Evolutionary conservation across 2,113 vertebrate species (phyloP).

Genomic region (Centrocercus urophasianus): DNA sequence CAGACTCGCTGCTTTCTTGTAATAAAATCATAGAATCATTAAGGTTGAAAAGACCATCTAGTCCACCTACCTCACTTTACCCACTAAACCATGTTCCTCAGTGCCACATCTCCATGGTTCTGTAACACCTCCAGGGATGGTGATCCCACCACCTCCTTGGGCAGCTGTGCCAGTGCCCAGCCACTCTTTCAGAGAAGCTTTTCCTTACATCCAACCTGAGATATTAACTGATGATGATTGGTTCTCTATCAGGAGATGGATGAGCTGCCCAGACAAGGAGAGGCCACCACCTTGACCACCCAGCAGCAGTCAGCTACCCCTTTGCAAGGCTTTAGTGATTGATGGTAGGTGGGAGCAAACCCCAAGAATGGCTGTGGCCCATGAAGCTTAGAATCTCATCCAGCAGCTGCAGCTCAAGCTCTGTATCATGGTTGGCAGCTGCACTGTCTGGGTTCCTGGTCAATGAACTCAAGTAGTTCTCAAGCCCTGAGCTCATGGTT

Average conservation of each 20-base stretch:
- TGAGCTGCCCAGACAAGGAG: neutral
- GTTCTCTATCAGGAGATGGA: neutral
- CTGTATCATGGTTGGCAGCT: neutral
- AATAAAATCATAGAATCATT: too few species aligned
- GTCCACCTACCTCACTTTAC: too few species aligned
- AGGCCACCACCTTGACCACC: neutral
- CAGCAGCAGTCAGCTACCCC: neutral
- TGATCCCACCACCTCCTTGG: too few species aligned
- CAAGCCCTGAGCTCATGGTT: neutral
- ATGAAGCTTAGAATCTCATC: neutral
- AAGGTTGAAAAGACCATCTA: too few species aligned
- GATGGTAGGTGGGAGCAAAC: neutral
- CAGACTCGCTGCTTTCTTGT: neutral
- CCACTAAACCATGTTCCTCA: too few species aligned
- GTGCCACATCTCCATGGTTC: too few species aligned
- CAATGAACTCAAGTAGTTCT: neutral
- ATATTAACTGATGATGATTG: neutral
- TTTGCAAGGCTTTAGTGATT: neutral
- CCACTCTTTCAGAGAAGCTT: too few species aligned
- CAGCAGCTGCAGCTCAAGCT: neutral
- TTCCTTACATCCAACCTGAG: too few species aligned
- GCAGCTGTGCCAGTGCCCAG: too few species aligned
- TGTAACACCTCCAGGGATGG: too few species aligned
- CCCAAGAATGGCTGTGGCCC: neutral
- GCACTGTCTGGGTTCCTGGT: neutral